These are phyloP conservation scores for Pristionchus arcanus DNA, from an alignment of 2,888 invertebrate species.

Conservation along the genomic window DNA sequence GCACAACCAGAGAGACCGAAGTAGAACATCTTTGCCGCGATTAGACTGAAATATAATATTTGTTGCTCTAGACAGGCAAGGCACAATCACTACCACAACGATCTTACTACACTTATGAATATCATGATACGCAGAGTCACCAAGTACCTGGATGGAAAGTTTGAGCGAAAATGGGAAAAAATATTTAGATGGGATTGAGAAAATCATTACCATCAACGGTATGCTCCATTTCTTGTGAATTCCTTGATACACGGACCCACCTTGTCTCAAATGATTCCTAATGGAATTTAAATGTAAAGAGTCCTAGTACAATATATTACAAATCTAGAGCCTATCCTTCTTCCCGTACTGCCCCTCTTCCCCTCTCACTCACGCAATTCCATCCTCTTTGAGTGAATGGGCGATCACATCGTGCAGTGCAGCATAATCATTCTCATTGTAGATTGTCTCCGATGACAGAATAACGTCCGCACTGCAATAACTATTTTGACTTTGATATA, in stretches of 20 bases:
- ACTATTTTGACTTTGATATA: not conserved
- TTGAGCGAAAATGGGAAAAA: not conserved
- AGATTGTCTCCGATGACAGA: conserved; percentile 93
- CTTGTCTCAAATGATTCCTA: not conserved
- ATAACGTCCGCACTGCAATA: conserved; percentile 87
- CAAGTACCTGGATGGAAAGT: not conserved
- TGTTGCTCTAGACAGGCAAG: not conserved
- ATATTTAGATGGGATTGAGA: not conserved
- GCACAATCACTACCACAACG: not conserved
- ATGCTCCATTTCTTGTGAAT: not conserved
- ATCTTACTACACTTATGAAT: not conserved
- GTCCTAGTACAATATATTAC: too few species aligned
- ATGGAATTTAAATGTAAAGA: not conserved
- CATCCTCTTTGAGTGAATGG: conserved; percentile 83
- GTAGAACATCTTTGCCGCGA: conserved; percentile 94
- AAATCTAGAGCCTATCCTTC: not conserved
- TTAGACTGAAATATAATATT: conserved; percentile 81
- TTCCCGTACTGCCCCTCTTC: not conserved
- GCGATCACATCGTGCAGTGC: conserved; percentile 86
- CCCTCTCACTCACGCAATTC: conserved; percentile 81
- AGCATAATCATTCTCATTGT: conserved; percentile 87
- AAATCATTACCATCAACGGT: not conserved
- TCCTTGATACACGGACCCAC: not conserved
- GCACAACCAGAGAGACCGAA: conserved; percentile 95
- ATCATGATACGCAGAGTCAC: not conserved